Evolutionary conservation across 2,113 vertebrate species (phyloP).

Genomic region (Callospermophilus lateralis): DNA sequence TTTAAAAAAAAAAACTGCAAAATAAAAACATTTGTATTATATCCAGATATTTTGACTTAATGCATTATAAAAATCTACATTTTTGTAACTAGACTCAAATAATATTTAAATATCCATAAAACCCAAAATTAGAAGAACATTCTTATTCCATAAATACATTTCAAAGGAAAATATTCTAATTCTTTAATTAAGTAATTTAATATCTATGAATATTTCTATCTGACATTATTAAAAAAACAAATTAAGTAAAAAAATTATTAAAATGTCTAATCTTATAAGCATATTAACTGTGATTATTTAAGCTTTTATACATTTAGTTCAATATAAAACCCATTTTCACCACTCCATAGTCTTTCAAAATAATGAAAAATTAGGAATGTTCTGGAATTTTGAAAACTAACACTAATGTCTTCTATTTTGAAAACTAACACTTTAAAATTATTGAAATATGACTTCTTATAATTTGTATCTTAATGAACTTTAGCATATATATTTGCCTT

Average conservation of each 20-base stretch:
- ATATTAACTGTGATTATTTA: constrained; percentile 15
- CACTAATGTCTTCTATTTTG: not conserved
- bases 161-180: constrained; percentile 63
- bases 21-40: constrained; percentile 38
- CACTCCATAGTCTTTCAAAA: constrained; percentile 8
- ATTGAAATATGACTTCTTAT: constrained; percentile 20
- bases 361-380: constrained; percentile 8
- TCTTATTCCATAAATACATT: constrained; percentile 40
- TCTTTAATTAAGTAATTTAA: not conserved
- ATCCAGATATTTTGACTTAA: constrained; percentile 48
- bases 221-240: not conserved
- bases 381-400: not conserved
- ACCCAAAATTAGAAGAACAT: constrained; percentile 25
- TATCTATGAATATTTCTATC: constrained; percentile 37
- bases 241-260: not conserved
- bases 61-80: constrained; percentile 27
- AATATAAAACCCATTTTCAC: not conserved
- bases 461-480: not conserved
- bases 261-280: not conserved
- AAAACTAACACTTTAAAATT: constrained; percentile 20
- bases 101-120: constrained; percentile 46
- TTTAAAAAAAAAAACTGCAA: constrained; percentile 51
- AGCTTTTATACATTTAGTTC: not conserved
- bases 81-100: constrained; percentile 34
- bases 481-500: not conserved